Percentiles rank a stretch among this genome's conserved stretches.
phyloP scores from a whole-genome alignment of 2,797 vertebrate species.

The Kryptolebias ocellatus region DNA sequence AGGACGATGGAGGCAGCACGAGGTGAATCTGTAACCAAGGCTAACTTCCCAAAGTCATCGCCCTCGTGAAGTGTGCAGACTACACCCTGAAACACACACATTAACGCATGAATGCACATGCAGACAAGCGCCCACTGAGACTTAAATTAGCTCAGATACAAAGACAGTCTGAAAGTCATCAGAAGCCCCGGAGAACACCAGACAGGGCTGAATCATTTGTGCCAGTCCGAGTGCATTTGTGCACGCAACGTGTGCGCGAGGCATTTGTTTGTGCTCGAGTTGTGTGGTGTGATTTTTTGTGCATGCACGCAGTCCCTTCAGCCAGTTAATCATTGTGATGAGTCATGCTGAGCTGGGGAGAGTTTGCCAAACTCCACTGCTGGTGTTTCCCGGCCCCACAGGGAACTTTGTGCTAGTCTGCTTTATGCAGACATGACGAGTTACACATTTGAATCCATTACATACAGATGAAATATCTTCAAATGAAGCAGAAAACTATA shows the following conservation, averaged over 20 bases:
- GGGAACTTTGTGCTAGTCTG: slow-evolving; percentile 18
- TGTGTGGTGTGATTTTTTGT: slow-evolving; percentile 39
- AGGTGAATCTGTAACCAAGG: slow-evolving; percentile 94
- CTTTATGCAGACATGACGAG: slow-evolving; percentile 24
- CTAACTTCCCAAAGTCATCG: slow-evolving; percentile 97
- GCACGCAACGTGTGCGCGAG: slow-evolving; percentile 4
- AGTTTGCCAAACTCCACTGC: slow-evolving; percentile 55
- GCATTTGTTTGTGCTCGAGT: slow-evolving; percentile 15
- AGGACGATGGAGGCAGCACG: slow-evolving; percentile 95
- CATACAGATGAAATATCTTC: slow-evolving; percentile 19
- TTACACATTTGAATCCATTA: slow-evolving; percentile 18
- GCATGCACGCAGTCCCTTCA: slow-evolving; percentile 45
- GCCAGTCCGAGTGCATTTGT: background rate
- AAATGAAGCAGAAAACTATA: slow-evolving; percentile 25
- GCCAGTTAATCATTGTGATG: slow-evolving; percentile 58
- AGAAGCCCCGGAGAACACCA: slow-evolving; percentile 14
- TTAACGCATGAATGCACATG: slow-evolving; percentile 1
- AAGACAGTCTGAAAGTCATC: slow-evolving; percentile 28
- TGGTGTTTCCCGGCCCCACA: slow-evolving; percentile 46
- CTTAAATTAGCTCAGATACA: slow-evolving; percentile 22
- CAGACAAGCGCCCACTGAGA: slow-evolving; percentile 7
- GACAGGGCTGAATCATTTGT: slow-evolving; percentile 35
- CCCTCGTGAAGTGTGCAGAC: slow-evolving; percentile 96
- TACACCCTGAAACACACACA: slow-evolving; percentile 84
- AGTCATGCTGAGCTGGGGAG: slow-evolving; percentile 58